Base-by-base conservation (phyloP, 2,888 invertebrate species). In the Drosophila tripunctata region DNA sequence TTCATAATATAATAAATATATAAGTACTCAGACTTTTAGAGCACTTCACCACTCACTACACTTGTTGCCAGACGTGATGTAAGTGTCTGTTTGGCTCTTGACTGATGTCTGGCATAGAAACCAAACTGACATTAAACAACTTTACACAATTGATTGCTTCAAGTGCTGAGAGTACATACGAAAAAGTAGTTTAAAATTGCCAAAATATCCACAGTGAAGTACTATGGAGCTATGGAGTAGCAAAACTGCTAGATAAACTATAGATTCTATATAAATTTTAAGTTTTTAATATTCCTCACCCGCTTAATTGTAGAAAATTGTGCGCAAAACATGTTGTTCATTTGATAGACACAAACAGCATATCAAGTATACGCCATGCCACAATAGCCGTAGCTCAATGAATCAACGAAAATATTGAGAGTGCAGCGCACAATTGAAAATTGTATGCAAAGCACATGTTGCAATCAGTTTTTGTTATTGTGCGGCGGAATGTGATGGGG, bases 1-100 rank as follows among this genome's bases (percentile, higher is more conserved):
- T 64, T 73, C 56, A 68, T 64, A 55, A 64, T 57, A 61, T 55
- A 60, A 66, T 74, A 74, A 60, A 63, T 58, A 36, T 19, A 22
- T 21, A 17, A 21, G 44, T 17, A 27, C 7, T 8, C 7, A 8
- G 24, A 27, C 22, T 41, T 38, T 21, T 33, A 7, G 33, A 33
- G 33, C 14, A 33, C 33, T 33, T 33, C 12, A 7, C 24, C 22
- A 27, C 33, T 38, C 14, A n/a, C n/a, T n/a, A 35, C 35, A 41
- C 38, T 44, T 30, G 27, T 47, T 33, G 31, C n/a, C 17, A 4
- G 14, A 36, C 27, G 27, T 21, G 36, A 24, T 44, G 22, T 51
- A 24, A 24, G 30, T 41, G 24, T n/a, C n/a, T 19, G 40, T 12
- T 22, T 57, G 56, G 35, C 52, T 35, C 55, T 73, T 69, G 51